Evolutionary conservation across 2,113 vertebrate species (phyloP).

Genomic region (Acrocephalus arundinaceus): DNA sequence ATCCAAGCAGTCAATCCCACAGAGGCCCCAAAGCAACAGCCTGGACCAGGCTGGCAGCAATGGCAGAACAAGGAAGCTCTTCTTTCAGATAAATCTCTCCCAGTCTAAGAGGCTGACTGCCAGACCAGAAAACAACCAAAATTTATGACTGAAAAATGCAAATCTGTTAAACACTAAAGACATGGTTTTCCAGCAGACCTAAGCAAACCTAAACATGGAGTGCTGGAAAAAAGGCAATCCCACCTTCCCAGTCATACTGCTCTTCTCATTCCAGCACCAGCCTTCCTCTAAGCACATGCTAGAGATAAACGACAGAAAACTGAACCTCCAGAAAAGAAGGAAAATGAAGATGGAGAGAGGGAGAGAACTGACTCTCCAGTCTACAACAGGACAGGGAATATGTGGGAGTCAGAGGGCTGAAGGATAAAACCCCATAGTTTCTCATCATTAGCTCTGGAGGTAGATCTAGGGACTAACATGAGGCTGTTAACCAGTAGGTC

Average conservation of each 20-base stretch:
- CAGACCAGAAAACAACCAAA: neutral
- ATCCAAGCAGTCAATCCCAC: neutral
- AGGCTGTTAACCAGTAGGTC: neutral
- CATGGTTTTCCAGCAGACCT: neutral
- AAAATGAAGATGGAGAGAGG: neutral
- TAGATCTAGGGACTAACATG: neutral
- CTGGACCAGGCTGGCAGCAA: neutral
- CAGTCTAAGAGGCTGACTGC: neutral
- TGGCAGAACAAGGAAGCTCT: neutral
- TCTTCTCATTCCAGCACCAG: neutral
- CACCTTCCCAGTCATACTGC: accelerated
- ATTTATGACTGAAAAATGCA: neutral
- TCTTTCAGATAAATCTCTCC: neutral
- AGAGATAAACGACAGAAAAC: neutral
- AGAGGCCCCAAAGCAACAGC: neutral
- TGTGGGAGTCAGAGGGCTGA: accelerated
- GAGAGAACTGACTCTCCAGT: neutral
- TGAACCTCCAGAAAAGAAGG: neutral
- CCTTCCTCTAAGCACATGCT: neutral
- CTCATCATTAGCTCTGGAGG: neutral
- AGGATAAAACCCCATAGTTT: neutral
- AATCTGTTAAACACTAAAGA: neutral
- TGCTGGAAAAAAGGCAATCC: neutral
- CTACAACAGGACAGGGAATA: neutral
- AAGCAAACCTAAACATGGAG: neutral